Percentiles rank a stretch among this genome's conserved stretches.
phyloP scores from a whole-genome alignment of 1,140 invertebrate species.

The Palaemon carinicauda region DNA sequence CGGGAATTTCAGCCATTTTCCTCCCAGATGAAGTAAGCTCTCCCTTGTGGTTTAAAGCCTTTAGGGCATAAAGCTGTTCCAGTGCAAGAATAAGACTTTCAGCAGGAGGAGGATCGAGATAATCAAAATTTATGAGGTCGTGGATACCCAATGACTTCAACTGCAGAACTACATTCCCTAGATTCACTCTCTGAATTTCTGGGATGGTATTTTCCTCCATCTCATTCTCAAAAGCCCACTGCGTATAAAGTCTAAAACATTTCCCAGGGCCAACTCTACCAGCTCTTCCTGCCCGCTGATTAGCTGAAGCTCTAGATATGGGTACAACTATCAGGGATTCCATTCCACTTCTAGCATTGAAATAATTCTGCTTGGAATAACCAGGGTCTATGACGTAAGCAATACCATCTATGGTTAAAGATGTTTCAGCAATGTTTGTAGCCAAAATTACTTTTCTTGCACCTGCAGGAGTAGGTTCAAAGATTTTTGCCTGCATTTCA shows the following conservation, averaged over 20 bases:
- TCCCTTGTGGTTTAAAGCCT: slow-evolving; percentile 97
- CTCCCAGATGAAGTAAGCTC: slow-evolving; percentile 96
- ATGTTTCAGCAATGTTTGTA: slow-evolving; percentile 99
- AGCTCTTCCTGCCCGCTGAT: slow-evolving; percentile 91
- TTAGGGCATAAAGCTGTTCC: slow-evolving; percentile 97
- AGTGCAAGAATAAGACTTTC: slow-evolving; percentile 95
- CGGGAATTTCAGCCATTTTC: slow-evolving; percentile 98
- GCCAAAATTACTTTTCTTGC: slow-evolving; percentile 96
- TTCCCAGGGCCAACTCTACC: slow-evolving; percentile 94
- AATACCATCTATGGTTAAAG: slow-evolving; percentile 98
- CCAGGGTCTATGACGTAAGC: slow-evolving; percentile 99
- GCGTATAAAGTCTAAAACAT: slow-evolving; percentile 96
- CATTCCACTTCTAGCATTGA: slow-evolving; percentile 97
- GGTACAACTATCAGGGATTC: slow-evolving; percentile 97
- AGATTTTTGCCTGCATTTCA: slow-evolving; percentile 99
- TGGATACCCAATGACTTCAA: slow-evolving; percentile 97
- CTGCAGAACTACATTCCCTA: slow-evolving; percentile 96
- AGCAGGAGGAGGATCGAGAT: slow-evolving; percentile 96
- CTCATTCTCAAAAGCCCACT: slow-evolving; percentile 97
- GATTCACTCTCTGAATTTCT: slow-evolving; percentile 97
- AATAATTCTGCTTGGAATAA: slow-evolving; percentile 99
- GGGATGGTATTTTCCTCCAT: slow-evolving; percentile 97
- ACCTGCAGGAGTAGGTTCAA: slow-evolving; percentile 92
- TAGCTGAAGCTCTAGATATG: slow-evolving; percentile 94
- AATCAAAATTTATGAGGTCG: slow-evolving; percentile 98